Evolutionary conservation across 2,797 vertebrate genomes (phyloP).

Genomic region (Cygnus olor): DNA sequence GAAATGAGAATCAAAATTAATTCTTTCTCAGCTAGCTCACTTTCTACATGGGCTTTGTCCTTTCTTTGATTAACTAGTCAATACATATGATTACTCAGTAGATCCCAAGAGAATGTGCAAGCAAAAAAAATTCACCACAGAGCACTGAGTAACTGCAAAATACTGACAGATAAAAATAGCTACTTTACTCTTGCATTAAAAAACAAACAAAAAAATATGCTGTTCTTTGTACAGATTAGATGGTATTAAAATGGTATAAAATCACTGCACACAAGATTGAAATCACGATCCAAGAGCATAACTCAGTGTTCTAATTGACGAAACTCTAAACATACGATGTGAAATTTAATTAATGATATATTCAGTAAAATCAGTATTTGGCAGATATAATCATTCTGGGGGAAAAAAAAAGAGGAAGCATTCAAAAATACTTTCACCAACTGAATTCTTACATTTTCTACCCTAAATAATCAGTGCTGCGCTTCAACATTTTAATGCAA

Average conservation of each 20-base stretch:
- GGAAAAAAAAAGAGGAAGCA: not conserved
- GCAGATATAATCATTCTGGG: not conserved
- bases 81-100: conserved; percentile 21
- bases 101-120: conserved; percentile 5
- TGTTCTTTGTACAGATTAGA: not conserved
- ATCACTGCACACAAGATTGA: not conserved
- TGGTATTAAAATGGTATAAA: not conserved
- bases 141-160: not conserved
- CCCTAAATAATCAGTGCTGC: not conserved
- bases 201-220: not conserved
- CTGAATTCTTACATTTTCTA: not conserved
- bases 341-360: not conserved
- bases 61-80: conserved; percentile 19
- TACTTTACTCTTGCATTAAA: not conserved
- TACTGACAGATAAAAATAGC: not conserved
- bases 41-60: not conserved
- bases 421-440: not conserved
- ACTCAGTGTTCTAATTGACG: not conserved
- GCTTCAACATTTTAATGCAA: not conserved
- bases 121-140: not conserved
- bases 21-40: not conserved
- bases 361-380: too few species aligned
- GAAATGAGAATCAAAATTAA: not conserved
- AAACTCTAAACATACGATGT: not conserved
- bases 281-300: not conserved